These are phyloP conservation scores for Ectropis grisescens DNA, from an alignment of 1,140 invertebrate genomes.

Conservation along the genomic window DNA sequence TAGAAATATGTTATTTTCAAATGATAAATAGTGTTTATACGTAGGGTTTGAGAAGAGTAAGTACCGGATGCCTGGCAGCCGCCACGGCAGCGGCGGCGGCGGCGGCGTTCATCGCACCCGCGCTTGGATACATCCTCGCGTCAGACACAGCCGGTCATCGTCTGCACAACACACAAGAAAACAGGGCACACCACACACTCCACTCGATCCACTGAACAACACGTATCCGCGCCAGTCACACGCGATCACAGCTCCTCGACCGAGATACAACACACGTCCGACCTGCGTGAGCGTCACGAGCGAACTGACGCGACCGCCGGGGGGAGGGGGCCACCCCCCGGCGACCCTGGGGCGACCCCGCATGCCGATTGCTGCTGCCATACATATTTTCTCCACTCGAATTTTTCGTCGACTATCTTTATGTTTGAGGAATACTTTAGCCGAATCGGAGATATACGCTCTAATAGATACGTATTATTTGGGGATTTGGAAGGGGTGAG, in stretches of 20 bases:
- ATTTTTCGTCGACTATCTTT: conserved; percentile 66
- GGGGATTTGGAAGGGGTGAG: conserved; percentile 35
- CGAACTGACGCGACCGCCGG: conserved; percentile 38
- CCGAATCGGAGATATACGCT: conserved; percentile 61
- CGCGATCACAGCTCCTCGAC: conserved; percentile 25
- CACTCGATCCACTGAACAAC: conserved; percentile 46
- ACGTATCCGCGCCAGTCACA: conserved; percentile 43
- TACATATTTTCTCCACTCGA: conserved; percentile 67
- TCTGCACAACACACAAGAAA: conserved; percentile 38
- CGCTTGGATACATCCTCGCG: conserved; percentile 67
- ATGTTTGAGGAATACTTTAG: conserved; percentile 66
- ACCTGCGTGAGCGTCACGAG: conserved; percentile 22
- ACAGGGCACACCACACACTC: conserved; percentile 51
- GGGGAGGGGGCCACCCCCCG: conserved; percentile 21
- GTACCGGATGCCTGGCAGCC: conserved; percentile 69
- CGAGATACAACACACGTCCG: conserved; percentile 19
- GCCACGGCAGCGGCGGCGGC: conserved; percentile 68
- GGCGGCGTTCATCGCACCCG: conserved; percentile 69
- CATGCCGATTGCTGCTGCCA: conserved; percentile 48
- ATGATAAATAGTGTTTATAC: too few species aligned
- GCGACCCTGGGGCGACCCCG: conserved; percentile 44
- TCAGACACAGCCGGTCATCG: conserved; percentile 57
- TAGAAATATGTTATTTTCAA: too few species aligned
- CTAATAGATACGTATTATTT: conserved; percentile 63
- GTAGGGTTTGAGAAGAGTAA: too few species aligned